Base-by-base conservation (phyloP, 2,888 invertebrate genomes). In the Cryptus viduatorius region DNA sequence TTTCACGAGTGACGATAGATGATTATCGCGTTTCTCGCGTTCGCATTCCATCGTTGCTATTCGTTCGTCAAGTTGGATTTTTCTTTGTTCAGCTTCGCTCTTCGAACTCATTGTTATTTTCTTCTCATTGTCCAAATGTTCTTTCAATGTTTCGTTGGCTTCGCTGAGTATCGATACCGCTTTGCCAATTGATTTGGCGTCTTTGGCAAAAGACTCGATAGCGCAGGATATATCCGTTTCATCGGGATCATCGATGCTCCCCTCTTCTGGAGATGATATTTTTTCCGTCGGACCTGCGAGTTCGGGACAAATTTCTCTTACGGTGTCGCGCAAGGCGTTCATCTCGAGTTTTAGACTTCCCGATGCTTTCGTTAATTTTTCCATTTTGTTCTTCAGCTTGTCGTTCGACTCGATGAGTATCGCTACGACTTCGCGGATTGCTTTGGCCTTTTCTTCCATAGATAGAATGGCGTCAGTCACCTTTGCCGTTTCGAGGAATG, bases 111-210 rank as follows among this genome's bases (percentile, higher is more conserved):
- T 81, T 1, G 80, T 8, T 5, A 71, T 72, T 79, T 59, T 14
- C 71, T 86, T 89, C 69, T 89, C 87, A 10, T 77, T 73, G 4
- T 78, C 53, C 12, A 89, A 56, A 16, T 80, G 86, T 53, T 88
- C 72, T 5, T 86, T 83, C 64, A 90, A 82, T 4, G 68, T 86
- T 19, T 85, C 76, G 37, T 78, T 83, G 0, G 71, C 73, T 73
- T 87, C 85, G 16, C 86, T 31, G 2, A 86, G 56, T 0, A 86
- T 80, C 7, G 85, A 77, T 3, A 86, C 53, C 7, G 65, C 78
- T 79, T 85, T 76, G 37, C 67, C 29, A 3, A 64, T 71, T 0
- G 56, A 69, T 44, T 77, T 75, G 1, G 86, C 69, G 29, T 86
- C 88, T 4, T 87, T 69, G 29, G 86, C 79, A 2, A 89, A 85